phyloP scores from a whole-genome alignment of 2,797 vertebrate species.

The Alca torda region DNA sequence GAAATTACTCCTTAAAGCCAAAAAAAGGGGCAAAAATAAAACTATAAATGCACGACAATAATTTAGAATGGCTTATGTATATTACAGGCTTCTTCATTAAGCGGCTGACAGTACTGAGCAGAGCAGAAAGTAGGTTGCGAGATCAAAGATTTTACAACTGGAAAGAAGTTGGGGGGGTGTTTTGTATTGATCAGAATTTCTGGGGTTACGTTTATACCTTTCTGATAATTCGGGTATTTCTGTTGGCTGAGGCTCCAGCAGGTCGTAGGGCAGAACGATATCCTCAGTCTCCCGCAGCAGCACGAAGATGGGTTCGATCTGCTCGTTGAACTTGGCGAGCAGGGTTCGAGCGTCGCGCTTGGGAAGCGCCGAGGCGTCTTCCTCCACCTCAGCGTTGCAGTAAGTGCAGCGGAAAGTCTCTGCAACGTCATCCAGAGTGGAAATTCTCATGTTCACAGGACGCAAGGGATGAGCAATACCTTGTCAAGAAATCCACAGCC shows the following conservation, averaged over 20 bases:
- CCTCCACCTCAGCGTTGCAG: slow-evolving; percentile 71
- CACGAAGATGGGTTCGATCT: slow-evolving; percentile 62
- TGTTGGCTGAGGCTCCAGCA: slow-evolving; percentile 67
- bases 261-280: slow-evolving; percentile 31
- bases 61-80: not conserved
- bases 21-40: not conserved
- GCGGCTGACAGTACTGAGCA: not conserved
- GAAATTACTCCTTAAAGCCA: not conserved
- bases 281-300: slow-evolving; percentile 63
- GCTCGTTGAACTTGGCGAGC: slow-evolving; percentile 68
- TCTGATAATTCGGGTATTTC: slow-evolving; percentile 59
- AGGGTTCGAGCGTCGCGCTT: slow-evolving; percentile 27
- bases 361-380: slow-evolving; percentile 29
- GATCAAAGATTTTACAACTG: not conserved
- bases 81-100: not conserved
- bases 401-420: slow-evolving; percentile 72
- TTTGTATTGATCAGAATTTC: not conserved
- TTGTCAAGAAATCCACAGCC: not conserved
- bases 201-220: slow-evolving; percentile 22
- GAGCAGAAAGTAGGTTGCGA: not conserved
- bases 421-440: not conserved
- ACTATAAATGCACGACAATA: not conserved
- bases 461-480: not conserved
- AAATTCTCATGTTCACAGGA: not conserved
- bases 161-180: not conserved